Evolutionary conservation across 2,113 vertebrate genomes (phyloP), one percentile per base, ranked within the genome.

Genomic region (Synodontis membranacea): DNA sequence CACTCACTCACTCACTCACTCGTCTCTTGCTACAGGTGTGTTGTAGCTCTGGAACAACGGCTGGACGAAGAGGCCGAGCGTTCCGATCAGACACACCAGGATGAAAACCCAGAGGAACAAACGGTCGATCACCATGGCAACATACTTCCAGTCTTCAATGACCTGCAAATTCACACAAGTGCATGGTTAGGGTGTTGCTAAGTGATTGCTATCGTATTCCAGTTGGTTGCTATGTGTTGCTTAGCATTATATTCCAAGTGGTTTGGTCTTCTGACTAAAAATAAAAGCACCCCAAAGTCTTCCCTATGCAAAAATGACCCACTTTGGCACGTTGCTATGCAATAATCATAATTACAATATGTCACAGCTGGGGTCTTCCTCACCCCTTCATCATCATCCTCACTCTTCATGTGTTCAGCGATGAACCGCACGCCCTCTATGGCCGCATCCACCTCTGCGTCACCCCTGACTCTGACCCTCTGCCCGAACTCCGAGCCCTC

Each of bases 91-190:
- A 91, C 95, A 96, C 88, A 96, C 95, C 89, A 95, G 88, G 88
- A 96, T 94, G 89, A 96, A 96, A 90, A 96, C 94, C 94, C 95
- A 96, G 56, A 96, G 92, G 80, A 96, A 96, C 70, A 96, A 92
- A 14, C 95, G 94, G 89, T 96, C 95, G 37, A 96, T 96, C 83
- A 96, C 95, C 95, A 96, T 96, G 34, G 95, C 95, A 0, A 96
- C 94, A 1, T 95, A 96, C 85, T 96, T 95, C 95, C 95, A 96
- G 93, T 96, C 95, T 75, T 96, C 92, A 28, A 95, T 95, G 85
- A 96, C 93, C 95, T 96, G 90, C 10, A 92, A 90, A 52, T 23
- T 74, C 48, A 88, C 31, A 87, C 42, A 75, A 60, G 34, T 28
- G 19, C 76, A 37, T 23, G 2, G 4, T 58, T 58, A 58, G 14